Base-by-base conservation (phyloP, 2,113 vertebrate genomes). In the Clarias batrachus region DNA sequence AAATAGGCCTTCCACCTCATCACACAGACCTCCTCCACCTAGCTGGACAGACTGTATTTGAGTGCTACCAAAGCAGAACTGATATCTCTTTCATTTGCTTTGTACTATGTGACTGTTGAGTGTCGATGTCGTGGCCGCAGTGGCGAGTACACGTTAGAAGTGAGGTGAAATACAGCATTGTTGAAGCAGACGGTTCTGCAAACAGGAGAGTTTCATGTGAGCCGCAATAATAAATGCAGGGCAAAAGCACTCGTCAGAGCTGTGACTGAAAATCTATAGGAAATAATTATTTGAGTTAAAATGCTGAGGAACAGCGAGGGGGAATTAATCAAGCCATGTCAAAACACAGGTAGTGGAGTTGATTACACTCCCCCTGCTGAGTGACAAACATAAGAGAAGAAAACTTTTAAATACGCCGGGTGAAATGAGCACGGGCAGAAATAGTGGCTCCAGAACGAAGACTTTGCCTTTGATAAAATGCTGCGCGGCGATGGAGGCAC, bases 221-320 rank as follows among this genome's bases (percentile, higher is more conserved):
- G 82, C 86, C 81, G 68, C 59, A 62, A 62, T 90, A 89, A 89
- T 88, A 88, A 88, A 89, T 86, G 85, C 86, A 84, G 84, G 83
- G 88, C 86, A 87, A 89, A 86, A 86, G 85, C 89, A 88, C 87
- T 74, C 85, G 56, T 88, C 89, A 86, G 83, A 88, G 71, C 85
- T 81, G 78, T 90, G 90, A 90, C 90, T 86, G 90, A 88, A 90
- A 91, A 91, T 86, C 84, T 87, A 89, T 87, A 87, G 60, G 84
- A 92, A 89, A 90, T 87, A 88, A 88, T 89, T 92, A 91, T 91
- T 90, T 90, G 87, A 88, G 88, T 87, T 90, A 88, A 90, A 88
- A 90, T 87, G 86, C 85, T 76, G 89, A 85, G 87, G 88, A 89
- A 89, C 88, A 74, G 89, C 86, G 37, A 74, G 84, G 91, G 84